Base-by-base conservation (phyloP, 2,888 invertebrate species). In the Drosophila longiperda region DNA sequence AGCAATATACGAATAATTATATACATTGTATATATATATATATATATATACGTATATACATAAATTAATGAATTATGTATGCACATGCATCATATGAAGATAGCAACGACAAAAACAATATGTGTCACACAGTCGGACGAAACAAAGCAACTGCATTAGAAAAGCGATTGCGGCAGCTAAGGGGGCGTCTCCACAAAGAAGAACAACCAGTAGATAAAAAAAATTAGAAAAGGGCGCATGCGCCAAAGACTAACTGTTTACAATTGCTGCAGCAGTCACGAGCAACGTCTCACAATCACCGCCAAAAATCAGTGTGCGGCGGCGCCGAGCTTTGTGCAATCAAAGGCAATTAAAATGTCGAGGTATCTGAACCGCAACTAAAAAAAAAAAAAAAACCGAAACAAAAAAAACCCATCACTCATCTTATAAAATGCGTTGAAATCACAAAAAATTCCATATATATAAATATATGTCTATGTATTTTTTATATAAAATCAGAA, bases 251-350 rank as follows among this genome's bases (percentile, higher is more conserved):
- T 73, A 66, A 73, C 64, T 26, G 20, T 53, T 26, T 48, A 7
- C 57, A 72, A 38, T 55, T 20, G 23, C 58, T 29, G 29, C 29
- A 29, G 26, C 52, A 53, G 58, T 67, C 23, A 58, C 62, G 23
- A 38, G 26, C 55, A 29, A 42, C 64, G 38, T n/a, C 40, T 60
- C 12, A 33, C 40, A 52, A 34, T 64, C 60, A 52, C 63, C 48
- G 45, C 20, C 40, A 33, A 49, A 62, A 63, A 20, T 64, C 52
- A 36, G 26, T 49, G 53, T 0, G 48, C 52, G 58, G 54, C 78
- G 84, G 71, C 70, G 61, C 65, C 49, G 29, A 49, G 66, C 73
- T 85, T 87, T 89, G 82, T 78, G 71, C 76, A 85, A 85, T 85
- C 63, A 87, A 34, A 33, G 55, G 40, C 76, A 81, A 85, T 89